Conservation (phyloP, 1,140 invertebrate species). For the Bursaphelenchus mucronatus region DNA sequence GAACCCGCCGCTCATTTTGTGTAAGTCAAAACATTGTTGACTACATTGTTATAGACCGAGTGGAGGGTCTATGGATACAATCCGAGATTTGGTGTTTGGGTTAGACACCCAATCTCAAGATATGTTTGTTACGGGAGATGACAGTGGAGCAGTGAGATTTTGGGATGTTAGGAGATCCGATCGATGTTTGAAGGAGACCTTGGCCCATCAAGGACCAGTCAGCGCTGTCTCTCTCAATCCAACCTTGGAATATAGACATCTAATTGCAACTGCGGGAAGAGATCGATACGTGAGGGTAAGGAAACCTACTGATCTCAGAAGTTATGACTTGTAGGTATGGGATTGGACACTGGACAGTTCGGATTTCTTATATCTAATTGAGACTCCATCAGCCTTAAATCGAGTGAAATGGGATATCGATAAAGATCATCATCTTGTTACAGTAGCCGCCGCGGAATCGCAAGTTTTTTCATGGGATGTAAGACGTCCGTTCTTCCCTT, state of each 20-base stretch:
- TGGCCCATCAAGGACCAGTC: conserved; percentile 12
- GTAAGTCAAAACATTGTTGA: conserved; percentile 12
- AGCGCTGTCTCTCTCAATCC: conserved; percentile 38
- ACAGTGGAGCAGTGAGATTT: conserved; percentile 43
- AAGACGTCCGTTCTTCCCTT: background rate
- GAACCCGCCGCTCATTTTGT: conserved; percentile 29
- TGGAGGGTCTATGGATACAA: conserved; percentile 24
- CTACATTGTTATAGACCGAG: conserved; percentile 6
- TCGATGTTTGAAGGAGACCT: background rate
- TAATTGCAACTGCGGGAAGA: conserved; percentile 39
- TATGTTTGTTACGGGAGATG: conserved; percentile 39
- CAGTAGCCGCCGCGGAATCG: conserved; percentile 25
- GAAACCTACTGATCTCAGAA: conserved; percentile 1
- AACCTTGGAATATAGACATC: conserved; percentile 18
- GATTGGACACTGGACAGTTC: conserved; percentile 39
- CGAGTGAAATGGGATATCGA: conserved; percentile 44
- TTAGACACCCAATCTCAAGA: conserved; percentile 37
- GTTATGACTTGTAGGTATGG: conserved; percentile 34
- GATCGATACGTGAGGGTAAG: conserved; percentile 36
- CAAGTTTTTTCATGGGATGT: conserved; percentile 4
- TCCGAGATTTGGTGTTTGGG: conserved; percentile 33
- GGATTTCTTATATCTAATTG: conserved; percentile 32
- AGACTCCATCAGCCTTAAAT: conserved; percentile 34
- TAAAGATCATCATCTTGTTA: conserved; percentile 22
- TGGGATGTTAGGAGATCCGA: conserved; percentile 32